Percentiles rank a stretch among this genome's conserved stretches.
Conservation (phyloP, 2,797 vertebrate genomes). For the Myripristis jacobus region DNA sequence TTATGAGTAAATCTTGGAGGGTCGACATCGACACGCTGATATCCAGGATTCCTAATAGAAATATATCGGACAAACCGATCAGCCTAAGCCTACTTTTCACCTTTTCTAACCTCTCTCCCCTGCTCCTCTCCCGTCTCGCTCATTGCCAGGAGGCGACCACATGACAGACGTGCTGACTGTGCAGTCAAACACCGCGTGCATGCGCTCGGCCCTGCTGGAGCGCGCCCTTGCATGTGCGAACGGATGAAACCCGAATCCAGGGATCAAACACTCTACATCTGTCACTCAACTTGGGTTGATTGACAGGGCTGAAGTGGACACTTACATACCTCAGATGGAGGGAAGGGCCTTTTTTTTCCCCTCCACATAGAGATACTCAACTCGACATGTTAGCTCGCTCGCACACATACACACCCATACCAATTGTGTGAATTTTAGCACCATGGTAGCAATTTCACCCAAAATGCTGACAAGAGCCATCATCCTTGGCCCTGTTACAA, state of each 20-base stretch:
- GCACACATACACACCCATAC: constrained; percentile 58
- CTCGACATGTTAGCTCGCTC: constrained; percentile 38
- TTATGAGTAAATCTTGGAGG: no score
- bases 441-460: constrained; percentile 58
- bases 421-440: constrained; percentile 77
- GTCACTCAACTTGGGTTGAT: constrained; percentile 29
- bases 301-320: constrained; percentile 33
- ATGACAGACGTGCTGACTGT: constrained; percentile 23
- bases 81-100: no score
- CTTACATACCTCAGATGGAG: constrained; percentile 31
- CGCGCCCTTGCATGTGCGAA: background rate
- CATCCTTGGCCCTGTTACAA: constrained; percentile 48
- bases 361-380: constrained; percentile 41
- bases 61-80: no score
- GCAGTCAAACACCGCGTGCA: background rate
- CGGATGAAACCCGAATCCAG: background rate
- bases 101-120: constrained; percentile 7
- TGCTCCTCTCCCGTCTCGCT: constrained; percentile 12
- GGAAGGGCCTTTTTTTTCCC: constrained; percentile 42
- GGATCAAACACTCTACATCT: constrained; percentile 37
- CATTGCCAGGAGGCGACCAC: background rate
- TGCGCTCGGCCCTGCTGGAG: background rate
- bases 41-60: no score
- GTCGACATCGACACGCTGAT: no score
- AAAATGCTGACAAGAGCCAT: constrained; percentile 66